Evolutionary conservation across 2,888 invertebrate genomes (phyloP), one percentile per base, ranked within the genome.

Genomic region (Osedax fenrisi): DNA sequence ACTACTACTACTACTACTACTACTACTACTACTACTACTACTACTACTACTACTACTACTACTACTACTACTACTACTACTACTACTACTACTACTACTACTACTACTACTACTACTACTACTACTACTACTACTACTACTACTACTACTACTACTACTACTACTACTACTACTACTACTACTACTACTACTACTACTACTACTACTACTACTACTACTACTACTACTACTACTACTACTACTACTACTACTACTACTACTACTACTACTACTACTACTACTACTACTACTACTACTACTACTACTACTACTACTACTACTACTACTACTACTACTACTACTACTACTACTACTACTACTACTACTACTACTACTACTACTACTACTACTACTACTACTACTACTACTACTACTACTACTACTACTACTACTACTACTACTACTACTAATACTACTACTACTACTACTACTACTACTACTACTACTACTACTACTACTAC

Each of bases 281-380:
- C 73, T 73, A 17, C 73, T 73, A n/a, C 73, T 74, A 27, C 74
- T 74, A 41, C 74, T 74, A 75, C 73, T 74, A 74, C 73, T 71
- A n/a, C 74, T 71, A 74, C 67, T 74, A 23, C 67, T 74, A 74
- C 73, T 27, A 27, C 73, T 75, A 73, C 59, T 75, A 17, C 41
- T 72, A 72, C 24, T 75, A 22, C 27, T 75, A 59, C 59, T 27
- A 17, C 59, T 75, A 72, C 74, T 64, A 26, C 62, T 71, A 62
- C 68, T 76, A 27, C 62, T 76, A 69, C 71, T 76, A 25, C 75
- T 76, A 75, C 73, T 75, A 68, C 70, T 76, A 75, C 75, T 76
- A 61, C 69, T 76, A 71, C 75, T 76, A 68, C 75, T 76, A 71
- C 75, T 76, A 61, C 75, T 76, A 75, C 75, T 76, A 25, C 70